Evolutionary conservation across 37 sponge, comb jelly and placozoan genomes (phyloP).

Genomic region (Hexactinellida sp.): DNA sequence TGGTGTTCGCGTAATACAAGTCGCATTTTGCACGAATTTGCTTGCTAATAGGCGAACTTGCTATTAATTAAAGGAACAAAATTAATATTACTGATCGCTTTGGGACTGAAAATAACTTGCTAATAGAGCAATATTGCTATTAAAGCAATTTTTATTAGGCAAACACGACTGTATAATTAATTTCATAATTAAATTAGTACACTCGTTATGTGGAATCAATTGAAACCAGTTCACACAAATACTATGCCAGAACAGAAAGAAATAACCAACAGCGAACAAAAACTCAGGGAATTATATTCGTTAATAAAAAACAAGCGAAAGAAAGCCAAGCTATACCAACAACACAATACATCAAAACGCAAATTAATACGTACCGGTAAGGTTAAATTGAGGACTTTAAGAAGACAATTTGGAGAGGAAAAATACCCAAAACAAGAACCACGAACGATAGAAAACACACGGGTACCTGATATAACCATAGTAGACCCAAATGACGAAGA

Average conservation of each 20-base stretch:
- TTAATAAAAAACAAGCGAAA: not conserved
- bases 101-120: too few species aligned
- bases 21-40: too few species aligned
- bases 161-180: too few species aligned
- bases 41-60: too few species aligned
- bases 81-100: too few species aligned
- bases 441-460: conserved; percentile 65
- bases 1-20: too few species aligned
- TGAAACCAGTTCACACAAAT: not conserved
- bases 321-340: not conserved
- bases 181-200: too few species aligned
- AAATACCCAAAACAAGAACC: conserved; percentile 63
- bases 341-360: not conserved
- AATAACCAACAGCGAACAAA: not conserved
- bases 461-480: conserved; percentile 64
- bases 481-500: conserved; percentile 73
- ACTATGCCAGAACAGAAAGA: not conserved
- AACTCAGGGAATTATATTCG: not conserved
- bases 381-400: not conserved
- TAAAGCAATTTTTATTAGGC: too few species aligned
- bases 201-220: not conserved
- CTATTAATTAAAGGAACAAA: too few species aligned
- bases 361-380: not conserved
- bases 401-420: conserved; percentile 14
- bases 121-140: too few species aligned